Evolutionary conservation across 1,140 invertebrate species (phyloP), one percentile per base, ranked within the genome.

Genomic region (Samia ricini): DNA sequence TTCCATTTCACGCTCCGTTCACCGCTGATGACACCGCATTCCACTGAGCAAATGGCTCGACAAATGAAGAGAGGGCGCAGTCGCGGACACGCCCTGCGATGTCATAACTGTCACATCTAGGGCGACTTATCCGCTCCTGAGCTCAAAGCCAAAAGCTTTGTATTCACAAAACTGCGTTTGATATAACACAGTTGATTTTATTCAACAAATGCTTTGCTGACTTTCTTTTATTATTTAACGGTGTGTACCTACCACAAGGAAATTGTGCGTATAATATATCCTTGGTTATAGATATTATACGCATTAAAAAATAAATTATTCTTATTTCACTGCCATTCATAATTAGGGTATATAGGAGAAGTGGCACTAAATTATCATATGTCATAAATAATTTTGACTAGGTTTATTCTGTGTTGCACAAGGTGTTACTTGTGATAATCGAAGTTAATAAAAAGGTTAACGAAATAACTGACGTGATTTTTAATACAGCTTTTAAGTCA

Each of bases 1-100:
- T 89, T 88, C 87, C 80, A 89, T 89, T 89, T 81, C 85, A 88
- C 87, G 87, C 83, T 85, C 81, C 80, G 82, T 81, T 87, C 79
- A 67, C 52, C 76, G 65, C 85, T 89, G 87, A 89, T 88, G 87
- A 88, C 87, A 85, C 77, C 78, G 84, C 87, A 89, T 89, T 87
- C 87, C 87, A 63, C 55, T 66, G 71, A 77, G 71, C 80, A 88
- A 89, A 89, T 89, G 85, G 85, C 70, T 87, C 85, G 84, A 77
- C 84, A 89, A 89, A 89, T 85, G 87, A 86, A 88, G 71, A 64
- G 74, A 80, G 84, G 82, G 82, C 75, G 81, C 77, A 71, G 68
- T 72, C 69, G 71, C 76, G 76, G 78, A 74, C 85, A 87, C 87
- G 87, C 87, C 87, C 80, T 72, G 58, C 72, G 54, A 64, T 72